Evolutionary conservation across 2,888 invertebrate genomes (phyloP).

Genomic region (Nomada ruficornis): DNA sequence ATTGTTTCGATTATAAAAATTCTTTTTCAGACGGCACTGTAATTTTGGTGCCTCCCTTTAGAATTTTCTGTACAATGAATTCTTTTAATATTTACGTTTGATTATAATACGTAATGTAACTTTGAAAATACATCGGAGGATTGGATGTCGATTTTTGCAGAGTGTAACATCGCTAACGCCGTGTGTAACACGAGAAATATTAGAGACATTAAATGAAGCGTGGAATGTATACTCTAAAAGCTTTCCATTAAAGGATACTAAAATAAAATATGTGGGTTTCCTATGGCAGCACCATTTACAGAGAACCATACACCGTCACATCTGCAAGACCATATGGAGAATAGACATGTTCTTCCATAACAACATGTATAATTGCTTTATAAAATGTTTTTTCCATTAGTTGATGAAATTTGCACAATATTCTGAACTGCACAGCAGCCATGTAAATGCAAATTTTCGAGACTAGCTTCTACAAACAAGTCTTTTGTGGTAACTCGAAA

Average conservation of each 20-base stretch:
- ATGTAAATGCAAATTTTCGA: background rate
- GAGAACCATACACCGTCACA: background rate
- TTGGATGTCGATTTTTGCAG: background rate
- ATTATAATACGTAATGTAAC: background rate
- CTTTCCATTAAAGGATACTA: constrained; percentile 36
- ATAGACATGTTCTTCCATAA: background rate
- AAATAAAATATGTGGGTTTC: constrained; percentile 26
- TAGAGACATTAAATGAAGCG: constrained; percentile 27
- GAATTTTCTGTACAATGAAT: no score
- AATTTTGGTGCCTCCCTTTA: no score
- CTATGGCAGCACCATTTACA: constrained; percentile 10
- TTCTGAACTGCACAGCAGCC: background rate
- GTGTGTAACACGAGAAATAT: constrained; percentile 14
- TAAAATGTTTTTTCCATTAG: background rate
- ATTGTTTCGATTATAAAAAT: no score
- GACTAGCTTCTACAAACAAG: constrained; percentile 14
- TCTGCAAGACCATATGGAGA: background rate
- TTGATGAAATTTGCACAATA: background rate
- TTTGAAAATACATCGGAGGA: background rate
- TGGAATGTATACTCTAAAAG: constrained; percentile 36
- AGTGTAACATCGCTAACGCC: background rate
- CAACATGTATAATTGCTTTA: background rate
- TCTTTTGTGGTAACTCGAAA: background rate
- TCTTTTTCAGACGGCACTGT: no score
- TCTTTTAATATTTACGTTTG: background rate